These are phyloP conservation scores for Plecturocebus donacophilus DNA, from an alignment of 2,113 vertebrate species.

Conservation along the genomic window DNA sequence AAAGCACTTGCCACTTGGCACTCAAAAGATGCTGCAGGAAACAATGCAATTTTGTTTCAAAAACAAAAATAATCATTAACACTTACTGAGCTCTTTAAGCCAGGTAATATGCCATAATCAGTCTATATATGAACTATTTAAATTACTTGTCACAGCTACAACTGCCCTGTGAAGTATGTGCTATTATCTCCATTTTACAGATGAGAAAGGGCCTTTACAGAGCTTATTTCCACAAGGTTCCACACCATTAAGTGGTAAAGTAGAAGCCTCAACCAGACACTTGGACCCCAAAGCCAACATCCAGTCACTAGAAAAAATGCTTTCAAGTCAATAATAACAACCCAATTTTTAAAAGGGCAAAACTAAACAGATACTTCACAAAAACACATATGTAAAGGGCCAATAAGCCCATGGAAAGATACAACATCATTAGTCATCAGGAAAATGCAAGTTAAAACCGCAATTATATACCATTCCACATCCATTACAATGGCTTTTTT, in stretches of 20 bases:
- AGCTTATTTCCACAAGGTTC: neutral
- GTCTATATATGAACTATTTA: neutral
- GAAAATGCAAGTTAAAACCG: neutral
- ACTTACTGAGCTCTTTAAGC: neutral
- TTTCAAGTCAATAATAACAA: neutral
- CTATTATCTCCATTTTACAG: neutral
- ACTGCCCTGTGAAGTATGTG: neutral
- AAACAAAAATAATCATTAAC: constrained; percentile 25
- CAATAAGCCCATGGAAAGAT: neutral
- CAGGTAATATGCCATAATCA: neutral
- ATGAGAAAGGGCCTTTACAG: neutral
- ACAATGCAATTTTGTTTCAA: neutral
- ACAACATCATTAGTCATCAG: neutral
- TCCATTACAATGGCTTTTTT: too few species aligned
- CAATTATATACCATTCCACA: neutral
- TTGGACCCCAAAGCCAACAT: neutral
- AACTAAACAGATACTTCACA: neutral
- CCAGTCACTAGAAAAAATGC: neutral
- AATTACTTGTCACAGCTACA: constrained; percentile 9
- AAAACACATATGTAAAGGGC: neutral
- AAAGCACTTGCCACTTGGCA: neutral
- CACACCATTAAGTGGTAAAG: neutral
- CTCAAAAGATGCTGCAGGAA: constrained; percentile 12
- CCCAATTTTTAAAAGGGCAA: neutral
- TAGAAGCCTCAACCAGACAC: neutral